phyloP scores from a whole-genome alignment of 2,113 vertebrate species.

The Tylochromis polylepis region DNA sequence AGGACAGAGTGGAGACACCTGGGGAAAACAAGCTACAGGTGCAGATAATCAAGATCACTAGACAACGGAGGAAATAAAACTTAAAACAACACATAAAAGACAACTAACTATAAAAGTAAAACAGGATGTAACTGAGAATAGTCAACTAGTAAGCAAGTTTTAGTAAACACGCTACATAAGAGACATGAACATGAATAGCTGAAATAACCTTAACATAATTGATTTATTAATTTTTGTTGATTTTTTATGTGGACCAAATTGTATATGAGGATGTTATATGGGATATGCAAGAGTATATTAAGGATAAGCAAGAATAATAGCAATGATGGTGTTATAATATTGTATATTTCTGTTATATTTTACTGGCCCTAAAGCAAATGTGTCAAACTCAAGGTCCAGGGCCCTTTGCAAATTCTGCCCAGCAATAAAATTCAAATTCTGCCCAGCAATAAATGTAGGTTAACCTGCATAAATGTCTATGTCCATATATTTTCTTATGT shows the following conservation, averaged over 20 bases:
- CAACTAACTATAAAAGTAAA: not conserved
- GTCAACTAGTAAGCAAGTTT: not conserved
- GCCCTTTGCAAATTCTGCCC: not conserved
- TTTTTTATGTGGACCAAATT: not conserved
- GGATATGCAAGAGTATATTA: not conserved
- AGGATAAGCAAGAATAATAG: not conserved
- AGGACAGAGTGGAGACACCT: not conserved
- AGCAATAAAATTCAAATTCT: not conserved
- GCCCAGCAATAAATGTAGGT: not conserved
- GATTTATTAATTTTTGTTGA: not conserved
- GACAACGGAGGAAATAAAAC: not conserved
- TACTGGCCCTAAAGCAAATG: not conserved
- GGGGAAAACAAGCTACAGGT: not conserved
- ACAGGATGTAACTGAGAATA: not conserved
- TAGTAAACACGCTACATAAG: not conserved
- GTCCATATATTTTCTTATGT: not conserved
- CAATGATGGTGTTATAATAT: not conserved
- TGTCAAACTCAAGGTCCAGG: not conserved
- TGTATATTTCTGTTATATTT: not conserved
- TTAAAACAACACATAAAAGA: not conserved
- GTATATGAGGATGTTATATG: not conserved
- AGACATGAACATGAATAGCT: not conserved
- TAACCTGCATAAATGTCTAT: not conserved
- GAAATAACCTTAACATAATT: accelerated
- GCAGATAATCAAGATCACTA: not conserved